Conservation (phyloP, 2,888 invertebrate species). For the Mechanitis messenoides region DNA sequence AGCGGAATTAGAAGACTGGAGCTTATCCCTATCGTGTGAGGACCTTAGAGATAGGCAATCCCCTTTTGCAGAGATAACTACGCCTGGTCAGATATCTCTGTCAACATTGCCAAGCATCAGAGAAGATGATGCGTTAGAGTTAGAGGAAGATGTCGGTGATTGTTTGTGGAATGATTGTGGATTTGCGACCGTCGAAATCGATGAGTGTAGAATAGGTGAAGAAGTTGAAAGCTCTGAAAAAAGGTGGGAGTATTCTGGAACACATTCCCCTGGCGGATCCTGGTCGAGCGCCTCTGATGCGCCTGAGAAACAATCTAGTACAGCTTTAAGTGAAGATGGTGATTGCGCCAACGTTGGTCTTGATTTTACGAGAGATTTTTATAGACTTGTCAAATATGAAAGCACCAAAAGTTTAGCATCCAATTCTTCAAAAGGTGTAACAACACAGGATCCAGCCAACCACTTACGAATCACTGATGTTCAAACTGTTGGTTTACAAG, state of each 20-base stretch:
- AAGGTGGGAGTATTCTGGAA: slow-evolving; percentile 79
- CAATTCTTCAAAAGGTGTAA: slow-evolving; percentile 81
- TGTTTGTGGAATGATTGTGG: slow-evolving; percentile 86
- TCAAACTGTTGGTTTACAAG: slow-evolving; percentile 71
- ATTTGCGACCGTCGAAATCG: slow-evolving; percentile 81
- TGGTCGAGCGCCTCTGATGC: slow-evolving; percentile 77
- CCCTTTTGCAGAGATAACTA: slow-evolving; percentile 71
- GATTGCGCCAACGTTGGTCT: slow-evolving; percentile 82
- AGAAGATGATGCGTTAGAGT: slow-evolving; percentile 82
- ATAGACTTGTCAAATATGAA: slow-evolving; percentile 87
- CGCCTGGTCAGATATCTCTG: slow-evolving; percentile 79
- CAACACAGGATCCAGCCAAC: slow-evolving; percentile 70
- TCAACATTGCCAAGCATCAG: slow-evolving; percentile 83
- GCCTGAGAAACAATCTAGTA: slow-evolving; percentile 82
- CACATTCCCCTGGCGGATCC: slow-evolving; percentile 78
- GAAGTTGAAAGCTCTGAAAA: slow-evolving; percentile 71
- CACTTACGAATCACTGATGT: slow-evolving; percentile 67
- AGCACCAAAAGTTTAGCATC: slow-evolving; percentile 87
- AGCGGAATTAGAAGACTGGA: slow-evolving; percentile 88
- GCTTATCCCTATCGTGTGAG: slow-evolving; percentile 82
- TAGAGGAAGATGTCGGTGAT: slow-evolving; percentile 84
- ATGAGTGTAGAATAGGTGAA: slow-evolving; percentile 78
- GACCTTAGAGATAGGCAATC: slow-evolving; percentile 78
- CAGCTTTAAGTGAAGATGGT: slow-evolving; percentile 82
- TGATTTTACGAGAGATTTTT: slow-evolving; percentile 87